These are phyloP conservation scores for Pampus argenteus DNA, from an alignment of 2,797 vertebrate genomes.

Conservation along the genomic window DNA sequence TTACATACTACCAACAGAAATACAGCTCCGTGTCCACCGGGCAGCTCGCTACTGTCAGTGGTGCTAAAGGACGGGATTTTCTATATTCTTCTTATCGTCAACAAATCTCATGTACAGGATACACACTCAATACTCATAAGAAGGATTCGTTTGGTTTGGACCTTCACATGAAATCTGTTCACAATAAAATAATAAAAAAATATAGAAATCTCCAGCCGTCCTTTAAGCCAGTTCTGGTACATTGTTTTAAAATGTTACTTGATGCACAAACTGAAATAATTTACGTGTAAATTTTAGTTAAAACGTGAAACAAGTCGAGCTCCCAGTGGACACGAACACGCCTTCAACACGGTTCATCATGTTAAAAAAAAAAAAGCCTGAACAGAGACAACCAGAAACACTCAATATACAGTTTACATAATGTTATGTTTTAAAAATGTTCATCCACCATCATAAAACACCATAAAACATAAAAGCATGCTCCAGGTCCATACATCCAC, in stretches of 20 bases:
- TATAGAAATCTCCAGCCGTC: too few relatives aligned
- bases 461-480: conserved; percentile 30
- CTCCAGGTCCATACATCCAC: conserved; percentile 2
- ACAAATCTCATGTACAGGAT: too few relatives aligned
- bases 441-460: conserved; percentile 51
- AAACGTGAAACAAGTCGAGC: neutral
- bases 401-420: conserved; percentile 6
- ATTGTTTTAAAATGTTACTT: neutral
- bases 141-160: too few relatives aligned
- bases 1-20: conserved; percentile 22
- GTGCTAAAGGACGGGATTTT: neutral
- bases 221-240: neutral
- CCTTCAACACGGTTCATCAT: conserved; percentile 11
- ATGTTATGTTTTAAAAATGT: conserved; percentile 49
- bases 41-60: conserved; percentile 9
- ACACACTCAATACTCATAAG: too few relatives aligned
- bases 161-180: too few relatives aligned
- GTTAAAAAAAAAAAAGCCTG: neutral
- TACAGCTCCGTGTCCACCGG: conserved; percentile 41
- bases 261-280: neutral
- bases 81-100: neutral
- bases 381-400: conserved; percentile 17
- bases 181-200: too few relatives aligned
- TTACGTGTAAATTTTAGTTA: neutral
- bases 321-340: conserved; percentile 49